These are phyloP conservation scores for Myodes glareolus DNA, from an alignment of 2,113 vertebrate genomes.

Conservation along the genomic window DNA sequence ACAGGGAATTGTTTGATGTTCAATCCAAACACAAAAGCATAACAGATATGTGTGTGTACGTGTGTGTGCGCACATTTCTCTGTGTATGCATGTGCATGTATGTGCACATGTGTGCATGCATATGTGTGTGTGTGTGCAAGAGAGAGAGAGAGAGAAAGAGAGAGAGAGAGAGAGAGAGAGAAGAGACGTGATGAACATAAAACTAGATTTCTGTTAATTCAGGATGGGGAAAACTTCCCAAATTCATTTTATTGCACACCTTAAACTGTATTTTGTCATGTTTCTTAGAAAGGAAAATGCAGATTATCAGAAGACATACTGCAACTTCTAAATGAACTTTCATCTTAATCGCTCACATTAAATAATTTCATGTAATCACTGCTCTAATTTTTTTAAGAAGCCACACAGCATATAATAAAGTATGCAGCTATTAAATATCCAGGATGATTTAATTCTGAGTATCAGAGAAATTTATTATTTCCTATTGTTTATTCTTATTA, in stretches of 20 bases:
- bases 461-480: slow-evolving; percentile 65
- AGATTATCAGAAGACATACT: slow-evolving; percentile 24
- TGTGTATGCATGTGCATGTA: neutral
- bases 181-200: neutral
- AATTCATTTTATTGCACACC: neutral
- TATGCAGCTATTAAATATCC: slow-evolving; percentile 46
- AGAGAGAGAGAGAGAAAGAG: too few relatives aligned
- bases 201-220: slow-evolving; percentile 8
- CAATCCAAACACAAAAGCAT: neutral
- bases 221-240: neutral
- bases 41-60: neutral
- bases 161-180: too few relatives aligned
- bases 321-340: slow-evolving; percentile 43
- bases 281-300: neutral
- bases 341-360: slow-evolving; percentile 61
- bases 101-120: neutral
- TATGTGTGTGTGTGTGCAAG: too few relatives aligned
- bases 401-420: slow-evolving; percentile 58
- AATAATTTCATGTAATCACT: slow-evolving; percentile 57
- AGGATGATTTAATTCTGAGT: slow-evolving; percentile 53
- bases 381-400: slow-evolving; percentile 64
- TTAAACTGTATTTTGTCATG: slow-evolving; percentile 21
- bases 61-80: neutral
- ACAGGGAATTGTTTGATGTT: neutral
- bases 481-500: slow-evolving; percentile 58